These are phyloP conservation scores for Channa maculata DNA, from an alignment of 2,113 vertebrate species.

Conservation along the genomic window DNA sequence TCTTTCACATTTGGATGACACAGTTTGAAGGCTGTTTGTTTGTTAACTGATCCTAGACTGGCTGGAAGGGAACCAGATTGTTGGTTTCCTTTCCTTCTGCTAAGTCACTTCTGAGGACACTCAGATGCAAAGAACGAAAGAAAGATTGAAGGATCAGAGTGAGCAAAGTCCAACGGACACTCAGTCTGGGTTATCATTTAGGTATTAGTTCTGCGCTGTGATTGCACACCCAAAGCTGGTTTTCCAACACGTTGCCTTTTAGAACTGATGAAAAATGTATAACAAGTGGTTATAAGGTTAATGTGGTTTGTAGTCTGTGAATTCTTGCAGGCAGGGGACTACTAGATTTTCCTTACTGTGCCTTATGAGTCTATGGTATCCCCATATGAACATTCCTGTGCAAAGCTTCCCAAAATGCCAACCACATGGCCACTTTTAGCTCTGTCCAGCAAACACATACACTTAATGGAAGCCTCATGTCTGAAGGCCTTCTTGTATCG, in stretches of 20 bases:
- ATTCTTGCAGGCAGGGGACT: conserved; percentile 18
- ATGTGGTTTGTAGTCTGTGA: conserved; percentile 16
- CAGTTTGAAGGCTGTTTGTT: no score
- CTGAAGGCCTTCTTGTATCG: conserved; percentile 33
- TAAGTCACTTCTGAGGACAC: not conserved
- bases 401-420: conserved; percentile 50
- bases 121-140: not conserved
- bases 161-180: conserved; percentile 19
- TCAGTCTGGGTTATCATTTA: conserved; percentile 50
- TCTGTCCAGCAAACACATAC: conserved; percentile 24
- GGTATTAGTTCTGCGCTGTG: conserved; percentile 6
- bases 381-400: conserved; percentile 42
- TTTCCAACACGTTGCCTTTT: conserved; percentile 53
- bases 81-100: conserved; percentile 29
- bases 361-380: conserved; percentile 19
- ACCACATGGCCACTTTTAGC: conserved; percentile 58
- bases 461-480: conserved; percentile 60
- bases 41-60: not conserved
- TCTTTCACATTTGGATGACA: not conserved
- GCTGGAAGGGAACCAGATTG: conserved; percentile 23
- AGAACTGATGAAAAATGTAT: conserved; percentile 20
- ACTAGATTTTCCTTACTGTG: conserved; percentile 23
- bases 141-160: not conserved
- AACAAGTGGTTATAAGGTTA: conserved; percentile 54
- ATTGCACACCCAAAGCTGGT: conserved; percentile 26